Evolutionary conservation across 2,888 invertebrate species (phyloP).

Genomic region (Amblyjoppa proteus): DNA sequence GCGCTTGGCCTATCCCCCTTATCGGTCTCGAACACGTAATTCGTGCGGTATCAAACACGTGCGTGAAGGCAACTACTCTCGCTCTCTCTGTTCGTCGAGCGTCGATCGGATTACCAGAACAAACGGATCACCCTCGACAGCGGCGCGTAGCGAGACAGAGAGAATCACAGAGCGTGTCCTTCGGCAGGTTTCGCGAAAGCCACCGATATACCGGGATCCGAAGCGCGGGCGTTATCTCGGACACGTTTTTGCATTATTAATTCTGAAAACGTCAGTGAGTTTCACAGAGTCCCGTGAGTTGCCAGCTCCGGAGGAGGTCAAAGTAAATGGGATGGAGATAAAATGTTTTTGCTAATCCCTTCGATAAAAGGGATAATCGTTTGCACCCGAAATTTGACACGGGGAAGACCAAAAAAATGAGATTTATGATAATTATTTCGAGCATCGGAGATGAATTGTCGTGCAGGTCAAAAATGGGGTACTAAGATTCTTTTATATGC

Average conservation of each 20-base stretch:
- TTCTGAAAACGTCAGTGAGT: background rate
- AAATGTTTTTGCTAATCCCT: background rate
- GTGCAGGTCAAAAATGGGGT: no score
- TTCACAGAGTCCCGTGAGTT: background rate
- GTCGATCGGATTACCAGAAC: constrained; percentile 28
- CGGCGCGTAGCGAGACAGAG: background rate
- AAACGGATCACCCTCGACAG: constrained; percentile 16
- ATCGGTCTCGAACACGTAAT: constrained; percentile 20
- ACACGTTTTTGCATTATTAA: constrained; percentile 18
- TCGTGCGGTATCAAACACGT: constrained; percentile 12
- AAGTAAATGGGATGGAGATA: background rate
- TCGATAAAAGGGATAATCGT: background rate
- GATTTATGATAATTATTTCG: background rate
- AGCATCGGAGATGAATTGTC: background rate
- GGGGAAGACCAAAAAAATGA: background rate
- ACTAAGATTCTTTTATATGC: no score
- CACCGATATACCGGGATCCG: background rate
- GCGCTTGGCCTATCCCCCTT: background rate
- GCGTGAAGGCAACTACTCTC: background rate
- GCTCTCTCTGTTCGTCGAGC: background rate
- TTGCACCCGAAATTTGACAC: background rate
- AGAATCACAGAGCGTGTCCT: background rate
- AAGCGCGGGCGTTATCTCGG: background rate
- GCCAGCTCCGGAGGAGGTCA: background rate
- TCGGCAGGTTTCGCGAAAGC: background rate